phyloP scores from a whole-genome alignment of 2,113 vertebrate species.

The Anolis sagrei region DNA sequence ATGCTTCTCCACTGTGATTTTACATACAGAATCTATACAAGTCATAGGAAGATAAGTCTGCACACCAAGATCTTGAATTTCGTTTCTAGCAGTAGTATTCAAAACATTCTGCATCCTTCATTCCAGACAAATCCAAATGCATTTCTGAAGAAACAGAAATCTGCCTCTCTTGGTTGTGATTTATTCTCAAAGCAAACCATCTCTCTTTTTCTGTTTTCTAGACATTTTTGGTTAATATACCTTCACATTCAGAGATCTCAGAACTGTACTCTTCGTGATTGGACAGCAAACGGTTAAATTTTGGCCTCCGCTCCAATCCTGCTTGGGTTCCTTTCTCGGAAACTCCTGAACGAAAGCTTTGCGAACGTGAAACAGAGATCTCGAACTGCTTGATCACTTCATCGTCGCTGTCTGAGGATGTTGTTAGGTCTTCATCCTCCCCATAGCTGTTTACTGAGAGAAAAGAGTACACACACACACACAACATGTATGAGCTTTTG shows the following conservation, averaged over 20 bases:
- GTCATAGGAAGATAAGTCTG: neutral
- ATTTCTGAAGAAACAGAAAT: slow-evolving; percentile 13
- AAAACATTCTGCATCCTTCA: neutral
- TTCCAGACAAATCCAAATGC: neutral
- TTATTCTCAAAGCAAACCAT: slow-evolving; percentile 8
- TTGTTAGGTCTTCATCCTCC: slow-evolving; percentile 73
- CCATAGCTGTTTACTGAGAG: slow-evolving; percentile 79
- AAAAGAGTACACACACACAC: slow-evolving; percentile 39
- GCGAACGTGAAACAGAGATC: slow-evolving; percentile 83
- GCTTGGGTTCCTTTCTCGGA: slow-evolving; percentile 61
- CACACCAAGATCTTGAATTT: slow-evolving; percentile 3
- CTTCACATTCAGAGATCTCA: slow-evolving; percentile 82
- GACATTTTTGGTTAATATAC: slow-evolving; percentile 56
- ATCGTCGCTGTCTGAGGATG: slow-evolving; percentile 81
- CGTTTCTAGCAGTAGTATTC: neutral
- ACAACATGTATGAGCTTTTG: neutral
- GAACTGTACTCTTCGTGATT: slow-evolving; percentile 75
- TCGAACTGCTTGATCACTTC: slow-evolving; percentile 86
- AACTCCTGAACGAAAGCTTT: slow-evolving; percentile 73
- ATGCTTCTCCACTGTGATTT: neutral
- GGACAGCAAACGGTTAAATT: slow-evolving; percentile 72
- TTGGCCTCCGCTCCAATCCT: slow-evolving; percentile 63
- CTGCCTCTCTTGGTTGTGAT: neutral
- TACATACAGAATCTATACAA: slow-evolving; percentile 20
- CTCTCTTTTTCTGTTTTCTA: neutral